Conservation (phyloP, 2,113 vertebrate species). For the Myiozetetes cayanensis region DNA sequence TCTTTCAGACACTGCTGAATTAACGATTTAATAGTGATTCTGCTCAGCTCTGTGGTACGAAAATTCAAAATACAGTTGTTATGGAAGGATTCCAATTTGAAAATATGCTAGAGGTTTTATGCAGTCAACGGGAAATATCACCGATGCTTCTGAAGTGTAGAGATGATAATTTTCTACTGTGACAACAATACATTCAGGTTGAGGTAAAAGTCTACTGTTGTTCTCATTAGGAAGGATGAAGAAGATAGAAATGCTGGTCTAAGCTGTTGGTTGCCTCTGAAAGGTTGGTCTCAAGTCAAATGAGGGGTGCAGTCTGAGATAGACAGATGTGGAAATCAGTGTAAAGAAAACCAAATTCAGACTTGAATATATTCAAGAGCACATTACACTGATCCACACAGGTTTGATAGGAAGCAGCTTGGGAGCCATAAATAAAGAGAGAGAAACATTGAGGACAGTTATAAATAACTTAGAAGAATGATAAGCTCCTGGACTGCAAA, state of each 20-base stretch:
- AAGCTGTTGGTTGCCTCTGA: neutral
- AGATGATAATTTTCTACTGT: neutral
- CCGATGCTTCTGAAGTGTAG: neutral
- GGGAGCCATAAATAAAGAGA: constrained; percentile 33
- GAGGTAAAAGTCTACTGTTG: neutral
- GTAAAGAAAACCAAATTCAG: neutral
- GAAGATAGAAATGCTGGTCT: neutral
- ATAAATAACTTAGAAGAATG: constrained; percentile 44
- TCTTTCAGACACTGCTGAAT: neutral
- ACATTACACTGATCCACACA: neutral
- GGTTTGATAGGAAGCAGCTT: neutral
- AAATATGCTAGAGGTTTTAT: neutral
- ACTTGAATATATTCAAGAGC: neutral
- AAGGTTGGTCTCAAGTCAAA: constrained; percentile 5
- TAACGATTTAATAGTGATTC: neutral
- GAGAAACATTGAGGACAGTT: constrained; percentile 35
- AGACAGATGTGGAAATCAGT: neutral
- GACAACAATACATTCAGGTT: neutral
- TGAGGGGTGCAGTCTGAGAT: neutral
- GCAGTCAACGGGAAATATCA: neutral
- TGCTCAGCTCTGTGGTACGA: neutral
- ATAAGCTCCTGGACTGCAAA: constrained; percentile 43
- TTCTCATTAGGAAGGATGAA: neutral
- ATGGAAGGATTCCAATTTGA: neutral
- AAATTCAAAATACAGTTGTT: neutral